A percentile compares a stretch with the other conserved stretches of the same genome.
Conservation (phyloP, 2,113 vertebrate genomes). For the Alaudala cheleensis region DNA sequence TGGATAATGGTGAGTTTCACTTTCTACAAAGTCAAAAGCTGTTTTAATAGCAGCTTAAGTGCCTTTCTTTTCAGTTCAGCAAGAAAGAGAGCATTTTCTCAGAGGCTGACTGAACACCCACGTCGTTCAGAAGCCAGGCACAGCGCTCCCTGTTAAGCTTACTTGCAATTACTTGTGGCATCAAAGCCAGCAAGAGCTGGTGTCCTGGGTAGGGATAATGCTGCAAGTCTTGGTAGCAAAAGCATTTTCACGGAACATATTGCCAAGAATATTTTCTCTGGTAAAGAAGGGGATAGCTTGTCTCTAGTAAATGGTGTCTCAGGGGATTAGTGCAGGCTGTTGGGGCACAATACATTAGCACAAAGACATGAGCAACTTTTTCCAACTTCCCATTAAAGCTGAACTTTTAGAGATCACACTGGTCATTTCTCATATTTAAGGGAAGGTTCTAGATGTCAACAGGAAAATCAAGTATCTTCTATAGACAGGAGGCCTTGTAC, state of each 20-base stretch:
- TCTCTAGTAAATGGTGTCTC: not conserved
- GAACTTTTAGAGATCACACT: not conserved
- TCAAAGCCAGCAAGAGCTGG: not conserved
- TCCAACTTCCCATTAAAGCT: not conserved
- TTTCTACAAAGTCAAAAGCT: not conserved
- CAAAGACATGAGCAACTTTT: accelerated
- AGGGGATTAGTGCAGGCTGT: not conserved
- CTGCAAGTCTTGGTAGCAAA: not conserved
- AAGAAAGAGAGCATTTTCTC: slow-evolving; percentile 3
- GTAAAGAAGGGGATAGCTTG: not conserved
- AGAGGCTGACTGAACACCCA: not conserved
- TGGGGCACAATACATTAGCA: not conserved
- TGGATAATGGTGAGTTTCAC: slow-evolving; percentile 68
- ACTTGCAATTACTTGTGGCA: not conserved
- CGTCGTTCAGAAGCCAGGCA: not conserved
- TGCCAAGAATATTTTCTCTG: not conserved
- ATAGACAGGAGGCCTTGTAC: not conserved
- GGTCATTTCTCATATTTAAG: not conserved
- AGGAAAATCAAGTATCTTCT: not conserved
- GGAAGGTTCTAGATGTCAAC: not conserved
- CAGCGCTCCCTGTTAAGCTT: not conserved
- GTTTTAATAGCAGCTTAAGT: not conserved
- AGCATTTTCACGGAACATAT: not conserved
- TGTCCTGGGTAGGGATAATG: not conserved
- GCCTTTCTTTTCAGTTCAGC: not conserved